Evolutionary conservation across 2,113 vertebrate genomes (phyloP), one percentile per base, ranked within the genome.

Genomic region (Burhinus bistriatus): DNA sequence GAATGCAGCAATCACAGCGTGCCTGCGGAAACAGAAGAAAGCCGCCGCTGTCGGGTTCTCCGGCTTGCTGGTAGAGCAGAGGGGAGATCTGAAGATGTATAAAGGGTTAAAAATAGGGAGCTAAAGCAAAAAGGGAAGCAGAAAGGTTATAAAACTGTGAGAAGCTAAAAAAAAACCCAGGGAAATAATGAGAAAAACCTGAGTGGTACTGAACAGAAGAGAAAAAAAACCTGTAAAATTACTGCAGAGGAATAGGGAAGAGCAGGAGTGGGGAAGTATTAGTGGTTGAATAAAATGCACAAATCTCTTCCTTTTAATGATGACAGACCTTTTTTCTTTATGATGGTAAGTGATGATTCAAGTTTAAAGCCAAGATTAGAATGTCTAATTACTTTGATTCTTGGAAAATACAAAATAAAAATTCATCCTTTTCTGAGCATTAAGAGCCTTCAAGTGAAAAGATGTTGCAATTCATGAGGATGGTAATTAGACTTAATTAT

Each of bases 401-500:
- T 83, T 88, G 47, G 76, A 89, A 92, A 92, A 89, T 47, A 26
- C 6, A n/a, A 59, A 79, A n/a, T 8, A 55, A 52, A 77, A 83
- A 57, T 29, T 14, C 23, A 21, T 75, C 47, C 34, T 72, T 76
- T 79, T 65, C 83, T 92, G 22, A 49, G 23, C 27, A 68, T 47
- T 52, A 72, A 47, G 36, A 4, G 9, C 44, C 52, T 93, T 94
- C 87, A 83, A 90, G 38, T 86, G 79, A 93, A 92, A 96, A 93
- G 86, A 72, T 94, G 83, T 84, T 66, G 90, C 72, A 93, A 77
- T 89, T 79, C 82, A 45, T 51, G 66, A 83, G 87, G 62, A 94
- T 91, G 83, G 77, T 96, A 93, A 96, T 95, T 89, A 91, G 61
- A 66, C 52, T 81, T 92, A 96, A 96, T 94, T 95, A 91, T 89